Percentiles rank a stretch among this genome's conserved stretches.
These are phyloP conservation scores for Maccullochella peelii DNA, from an alignment of 2,113 vertebrate genomes.

Conservation along the genomic window DNA sequence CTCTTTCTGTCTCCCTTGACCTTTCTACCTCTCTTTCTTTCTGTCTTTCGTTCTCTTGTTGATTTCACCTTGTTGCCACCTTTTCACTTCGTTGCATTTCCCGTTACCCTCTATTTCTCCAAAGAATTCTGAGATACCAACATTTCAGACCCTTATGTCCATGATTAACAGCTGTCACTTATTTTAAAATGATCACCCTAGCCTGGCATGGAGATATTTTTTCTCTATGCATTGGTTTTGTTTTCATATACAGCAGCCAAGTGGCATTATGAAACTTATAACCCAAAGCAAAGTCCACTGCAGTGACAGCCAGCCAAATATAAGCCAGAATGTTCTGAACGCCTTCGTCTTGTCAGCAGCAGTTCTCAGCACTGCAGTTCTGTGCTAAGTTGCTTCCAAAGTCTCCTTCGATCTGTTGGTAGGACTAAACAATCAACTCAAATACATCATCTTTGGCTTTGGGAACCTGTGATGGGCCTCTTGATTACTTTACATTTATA, in stretches of 20 bases:
- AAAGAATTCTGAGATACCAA: not conserved
- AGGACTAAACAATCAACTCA: not conserved
- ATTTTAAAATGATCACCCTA: not conserved
- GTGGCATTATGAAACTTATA: not conserved
- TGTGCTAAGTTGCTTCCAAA: slow-evolving; percentile 9
- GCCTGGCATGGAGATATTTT: not conserved
- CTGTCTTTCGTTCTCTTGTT: slow-evolving; percentile 40
- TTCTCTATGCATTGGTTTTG: not conserved
- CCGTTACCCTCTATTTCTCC: not conserved
- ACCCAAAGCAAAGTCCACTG: slow-evolving; percentile 24
- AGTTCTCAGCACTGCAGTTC: slow-evolving; percentile 41
- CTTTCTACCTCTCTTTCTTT: slow-evolving; percentile 52
- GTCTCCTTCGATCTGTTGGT: slow-evolving; percentile 30
- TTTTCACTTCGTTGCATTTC: slow-evolving; percentile 22
- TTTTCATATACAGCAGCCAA: slow-evolving; percentile 5
- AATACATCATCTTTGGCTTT: not conserved
- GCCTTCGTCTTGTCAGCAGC: slow-evolving; percentile 27
- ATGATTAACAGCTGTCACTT: slow-evolving; percentile 31
- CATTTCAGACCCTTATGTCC: not conserved
- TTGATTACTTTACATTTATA: not conserved
- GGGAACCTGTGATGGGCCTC: not conserved
- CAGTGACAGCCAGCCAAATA: not conserved
- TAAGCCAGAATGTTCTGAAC: slow-evolving; percentile 13
- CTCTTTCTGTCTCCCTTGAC: slow-evolving; percentile 56
- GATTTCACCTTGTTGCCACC: slow-evolving; percentile 47